Base-by-base conservation (phyloP, 2,888 invertebrate species). In the Amphipoea oculea region DNA sequence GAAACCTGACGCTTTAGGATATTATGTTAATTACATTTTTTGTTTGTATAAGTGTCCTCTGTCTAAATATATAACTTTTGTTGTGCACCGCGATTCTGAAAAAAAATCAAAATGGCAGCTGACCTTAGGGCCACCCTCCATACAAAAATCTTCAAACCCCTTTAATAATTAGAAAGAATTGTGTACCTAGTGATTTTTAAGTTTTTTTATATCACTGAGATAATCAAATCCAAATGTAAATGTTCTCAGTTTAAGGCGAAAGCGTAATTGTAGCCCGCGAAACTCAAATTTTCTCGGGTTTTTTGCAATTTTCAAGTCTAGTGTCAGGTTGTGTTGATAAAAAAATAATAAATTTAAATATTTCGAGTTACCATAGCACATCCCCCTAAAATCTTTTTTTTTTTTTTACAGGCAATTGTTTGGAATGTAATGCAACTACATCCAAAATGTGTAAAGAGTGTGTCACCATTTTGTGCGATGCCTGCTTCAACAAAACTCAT, bases 381-480 rank as follows among this genome's bases (percentile, higher is more conserved):
- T 40, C 6, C n/a, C 3, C 17, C 17, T 71, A n/a, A n/a, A 36
- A 48, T 20, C 11, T 36, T 57, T 0, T 74, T 1, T 62, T 62
- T 57, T 54, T 71, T 71, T 42, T 82, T 91, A 3, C 91, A 97
- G 97, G 93, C 23, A 83, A 92, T 79, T 97, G 97, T 76, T 77
- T 94, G 72, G 96, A 96, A 85, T 97, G 97, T 76, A 91, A 91
- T 75, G 90, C 88, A 7, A 79, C 81, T 40, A 95, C 96, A 60
- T 84, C 90, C 36, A 96, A 95, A 90, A 95, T 95, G 93, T 97
- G 97, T 88, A 91, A 94, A 83, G 95, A 96, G 73, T 97, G 97
- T 90, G 89, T 86, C 29, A 94, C 91, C 12, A 89, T 93, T 73
- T 88, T 96, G 57, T 97, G 97, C 89, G 94, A 95, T 4, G 80